These are phyloP conservation scores for Pteruthius melanotis DNA, from an alignment of 2,113 vertebrate genomes.

Conservation along the genomic window DNA sequence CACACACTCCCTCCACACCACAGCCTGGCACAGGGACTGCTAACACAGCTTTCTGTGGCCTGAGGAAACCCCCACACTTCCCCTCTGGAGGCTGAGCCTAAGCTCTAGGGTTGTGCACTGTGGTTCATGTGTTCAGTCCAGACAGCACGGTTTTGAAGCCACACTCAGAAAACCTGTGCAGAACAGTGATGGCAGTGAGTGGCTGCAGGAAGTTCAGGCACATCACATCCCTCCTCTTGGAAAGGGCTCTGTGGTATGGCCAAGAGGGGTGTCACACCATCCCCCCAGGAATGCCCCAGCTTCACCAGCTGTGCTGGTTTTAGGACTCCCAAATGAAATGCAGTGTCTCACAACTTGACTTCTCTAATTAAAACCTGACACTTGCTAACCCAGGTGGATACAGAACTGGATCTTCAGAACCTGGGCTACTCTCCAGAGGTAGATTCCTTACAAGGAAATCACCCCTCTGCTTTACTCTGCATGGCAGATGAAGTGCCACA, in stretches of 20 bases:
- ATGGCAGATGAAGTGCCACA: not conserved
- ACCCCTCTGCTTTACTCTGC: not conserved
- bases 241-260: not conserved
- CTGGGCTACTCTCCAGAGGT: not conserved
- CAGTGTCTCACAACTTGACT: not conserved
- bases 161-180: not conserved
- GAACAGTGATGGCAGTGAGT: not conserved
- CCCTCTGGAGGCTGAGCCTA: not conserved
- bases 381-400: not conserved
- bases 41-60: conserved; percentile 5
- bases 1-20: not conserved
- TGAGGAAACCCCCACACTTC: not conserved
- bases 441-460: not conserved
- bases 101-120: not conserved
- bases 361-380: not conserved
- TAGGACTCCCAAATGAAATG: not conserved
- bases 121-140: not conserved
- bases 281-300: not conserved
- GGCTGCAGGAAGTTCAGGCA: not conserved
- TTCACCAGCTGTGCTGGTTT: not conserved
- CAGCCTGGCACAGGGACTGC: conserved; percentile 3
- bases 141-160: not conserved
- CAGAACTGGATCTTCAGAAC: not conserved
- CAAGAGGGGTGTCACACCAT: not conserved
- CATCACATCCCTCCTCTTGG: not conserved